Conservation (phyloP, 2,888 invertebrate genomes). For the Theretra japonica region DNA sequence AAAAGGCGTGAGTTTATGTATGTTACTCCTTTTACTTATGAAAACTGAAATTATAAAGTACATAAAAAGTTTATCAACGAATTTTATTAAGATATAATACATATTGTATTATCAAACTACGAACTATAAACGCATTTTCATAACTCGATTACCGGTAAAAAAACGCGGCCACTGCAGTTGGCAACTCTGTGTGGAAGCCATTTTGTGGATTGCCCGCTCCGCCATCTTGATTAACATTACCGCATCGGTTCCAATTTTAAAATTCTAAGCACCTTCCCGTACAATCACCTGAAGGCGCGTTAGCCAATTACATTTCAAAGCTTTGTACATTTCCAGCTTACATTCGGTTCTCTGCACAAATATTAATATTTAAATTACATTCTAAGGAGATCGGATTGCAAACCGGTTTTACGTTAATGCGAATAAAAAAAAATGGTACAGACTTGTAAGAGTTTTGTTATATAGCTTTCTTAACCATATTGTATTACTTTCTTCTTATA, state of each 20-base stretch:
- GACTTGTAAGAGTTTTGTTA: too few species aligned
- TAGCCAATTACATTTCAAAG: neutral
- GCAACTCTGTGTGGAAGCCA: neutral
- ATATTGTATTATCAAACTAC: too few species aligned
- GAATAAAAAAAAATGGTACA: too few species aligned
- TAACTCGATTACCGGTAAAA: neutral
- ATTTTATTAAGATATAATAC: too few species aligned
- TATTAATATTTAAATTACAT: neutral
- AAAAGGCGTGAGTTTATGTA: too few species aligned
- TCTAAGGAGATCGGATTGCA: neutral
- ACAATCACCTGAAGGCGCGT: conserved; percentile 30
- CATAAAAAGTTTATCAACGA: too few species aligned
- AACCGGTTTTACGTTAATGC: neutral
- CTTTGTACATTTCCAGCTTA: conserved; percentile 4
- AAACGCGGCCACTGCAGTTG: neutral
- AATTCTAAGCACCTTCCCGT: conserved; percentile 39
- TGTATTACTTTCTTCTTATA: too few species aligned
- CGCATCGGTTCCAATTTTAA: conserved; percentile 62
- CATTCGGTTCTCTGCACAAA: neutral
- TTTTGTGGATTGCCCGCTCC: conserved; percentile 27
- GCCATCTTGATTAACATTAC: conserved; percentile 56
- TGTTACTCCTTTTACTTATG: too few species aligned
- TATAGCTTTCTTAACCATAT: too few species aligned
- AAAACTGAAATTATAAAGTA: too few species aligned
- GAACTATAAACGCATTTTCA: too few species aligned